These are phyloP conservation scores for Chionomys nivalis DNA, from an alignment of 2,113 vertebrate species.

Conservation along the genomic window DNA sequence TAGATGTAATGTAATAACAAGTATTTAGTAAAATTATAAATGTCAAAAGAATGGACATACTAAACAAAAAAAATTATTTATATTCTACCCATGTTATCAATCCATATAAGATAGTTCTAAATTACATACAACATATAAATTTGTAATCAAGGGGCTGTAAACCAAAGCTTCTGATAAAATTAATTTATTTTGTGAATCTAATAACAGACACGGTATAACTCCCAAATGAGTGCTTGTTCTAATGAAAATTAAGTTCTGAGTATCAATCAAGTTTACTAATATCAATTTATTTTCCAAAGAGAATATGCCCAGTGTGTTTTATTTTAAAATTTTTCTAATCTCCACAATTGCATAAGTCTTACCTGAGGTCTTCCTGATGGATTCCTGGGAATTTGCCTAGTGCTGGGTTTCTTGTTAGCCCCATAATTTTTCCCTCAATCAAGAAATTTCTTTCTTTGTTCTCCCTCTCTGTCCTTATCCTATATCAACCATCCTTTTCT, in stretches of 20 bases:
- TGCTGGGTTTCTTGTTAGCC: too few species aligned
- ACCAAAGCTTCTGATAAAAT: neutral
- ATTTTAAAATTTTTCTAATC: neutral
- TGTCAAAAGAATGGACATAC: neutral
- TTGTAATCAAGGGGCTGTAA: neutral
- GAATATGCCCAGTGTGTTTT: neutral
- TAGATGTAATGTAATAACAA: neutral
- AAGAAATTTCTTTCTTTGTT: too few species aligned
- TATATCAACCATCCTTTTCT: too few species aligned
- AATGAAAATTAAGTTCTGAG: neutral
- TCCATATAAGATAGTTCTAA: too few species aligned
- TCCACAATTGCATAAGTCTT: too few species aligned
- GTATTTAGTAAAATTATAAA: neutral
- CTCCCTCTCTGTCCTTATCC: too few species aligned
- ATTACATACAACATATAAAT: neutral
- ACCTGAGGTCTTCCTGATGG: too few species aligned
- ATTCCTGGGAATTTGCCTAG: too few species aligned
- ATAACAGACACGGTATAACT: too few species aligned
- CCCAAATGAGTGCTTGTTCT: neutral
- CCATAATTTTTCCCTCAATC: too few species aligned
- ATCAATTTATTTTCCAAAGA: neutral
- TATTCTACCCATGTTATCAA: neutral
- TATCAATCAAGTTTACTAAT: neutral
- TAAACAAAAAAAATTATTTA: neutral
- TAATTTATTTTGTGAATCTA: neutral